Evolutionary conservation across 2,797 vertebrate genomes (phyloP), one percentile per base, ranked within the genome.

Genomic region (Muscicapa comitata): DNA sequence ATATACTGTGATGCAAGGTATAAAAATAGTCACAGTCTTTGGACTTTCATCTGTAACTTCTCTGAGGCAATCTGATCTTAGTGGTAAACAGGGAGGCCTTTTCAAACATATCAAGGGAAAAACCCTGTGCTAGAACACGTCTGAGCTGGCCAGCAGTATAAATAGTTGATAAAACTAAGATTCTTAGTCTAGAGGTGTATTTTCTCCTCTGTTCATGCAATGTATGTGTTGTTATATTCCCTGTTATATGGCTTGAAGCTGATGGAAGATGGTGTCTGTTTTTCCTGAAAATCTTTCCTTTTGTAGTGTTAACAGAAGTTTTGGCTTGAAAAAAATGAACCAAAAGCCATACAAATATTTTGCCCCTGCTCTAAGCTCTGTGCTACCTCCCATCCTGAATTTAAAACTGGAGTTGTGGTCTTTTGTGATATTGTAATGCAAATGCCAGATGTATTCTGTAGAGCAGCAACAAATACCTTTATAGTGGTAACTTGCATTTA

Each of bases 21-120:
- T 53, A 96, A 97, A 96, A 93, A 82, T 74, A 89, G 68, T 31
- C 35, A 28, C 35, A 21, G 58, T 83, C 72, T 89, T 59, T 83
- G 66, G 72, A 85, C 73, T 65, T 87, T 67, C 63, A 45, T 71
- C 35, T 82, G 35, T 57, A 62, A 65, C 48, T 85, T 73, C 83
- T 90, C 17, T 53, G 77, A 67, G 20, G 71, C 50, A 92, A 68
- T 82, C 48, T 79, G 66, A 86, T 93, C 66, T 86, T 40, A 18
- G 24, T 35, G 47, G 66, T 84, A 75, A 88, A 68, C 62, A 84
- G 71, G 38, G 59, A 89, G 40, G 37, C 71, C 43, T 84, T 76
- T 85, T 74, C 40, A 84, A 47, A 43, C 20, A 11, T 5, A 71
- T 45, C n/a, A 68, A 75, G 66, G 5, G 29, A 47, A 65, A 77